Evolutionary conservation across 2,888 invertebrate species (phyloP), one percentile per base, ranked within the genome.

Genomic region (Clepsis dumicolana): DNA sequence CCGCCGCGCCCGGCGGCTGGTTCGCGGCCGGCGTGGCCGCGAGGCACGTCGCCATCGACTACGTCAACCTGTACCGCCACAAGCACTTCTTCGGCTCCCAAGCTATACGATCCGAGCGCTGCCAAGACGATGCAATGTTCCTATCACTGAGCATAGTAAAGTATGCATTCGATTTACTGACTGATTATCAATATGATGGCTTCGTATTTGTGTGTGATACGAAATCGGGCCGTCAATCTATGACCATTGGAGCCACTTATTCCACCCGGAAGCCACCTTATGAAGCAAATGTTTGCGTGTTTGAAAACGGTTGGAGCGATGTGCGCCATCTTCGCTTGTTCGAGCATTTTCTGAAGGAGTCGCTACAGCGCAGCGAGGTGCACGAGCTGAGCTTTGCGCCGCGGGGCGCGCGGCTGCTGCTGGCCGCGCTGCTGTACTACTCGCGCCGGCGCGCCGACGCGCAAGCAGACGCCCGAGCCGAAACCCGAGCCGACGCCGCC

Each of bases 91-190:
- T 52, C 8, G 75, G 77, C 14, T 74, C 77, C 5, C 70, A 66
- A 44, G 62, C 60, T 1, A 69, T 74, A 5, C 72, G 14, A 24
- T 12, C 21, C 21, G 4, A 2, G 1, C 8, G 71, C 60, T 76
- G 78, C 4, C 70, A 72, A 35, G 74, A 78, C 8, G 76, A 77
- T 27, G 64, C 79, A 0, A 62, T 57, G 16, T 53, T 80, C 12
- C 29, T 81, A 12, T 79, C 82, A 0, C 71, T 79, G 5, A 81
- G 82, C 24, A 80, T 86, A 14, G 69, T 82, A 12, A 80, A 75
- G 70, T 86, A 86, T 63, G 82, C 77, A 1, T 80, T 74, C 64
- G 82, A 84, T 65, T 75, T 86, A 27, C 63, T 86, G 0, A 80
- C 78, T 7, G 80, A 85, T 61, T 81, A 73, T 50, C 56, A 74